A percentile compares a stretch with the other conserved stretches of the same genome.
phyloP scores from a whole-genome alignment of 2,797 vertebrate genomes.

The Netta rufina region DNA sequence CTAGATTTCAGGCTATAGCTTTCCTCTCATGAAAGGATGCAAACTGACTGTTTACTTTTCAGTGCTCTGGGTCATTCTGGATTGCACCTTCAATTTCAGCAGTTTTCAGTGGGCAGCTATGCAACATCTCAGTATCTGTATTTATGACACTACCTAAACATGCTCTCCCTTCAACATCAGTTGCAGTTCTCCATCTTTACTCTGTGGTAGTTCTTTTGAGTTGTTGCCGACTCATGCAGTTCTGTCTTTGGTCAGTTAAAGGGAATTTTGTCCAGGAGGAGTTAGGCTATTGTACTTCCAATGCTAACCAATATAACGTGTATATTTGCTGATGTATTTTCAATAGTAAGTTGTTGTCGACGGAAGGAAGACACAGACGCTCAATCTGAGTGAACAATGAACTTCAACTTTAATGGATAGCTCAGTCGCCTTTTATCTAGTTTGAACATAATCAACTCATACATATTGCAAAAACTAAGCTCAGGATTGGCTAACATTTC shows the following conservation, averaged over 20 bases:
- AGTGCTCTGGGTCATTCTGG: background rate
- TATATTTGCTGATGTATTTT: background rate
- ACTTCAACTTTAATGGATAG: no score
- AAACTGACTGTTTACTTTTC: background rate
- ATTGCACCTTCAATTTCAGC: background rate
- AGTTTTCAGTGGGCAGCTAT: background rate
- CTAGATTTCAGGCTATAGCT: background rate
- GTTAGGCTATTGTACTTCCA: background rate
- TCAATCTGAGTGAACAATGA: no score
- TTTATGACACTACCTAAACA: background rate
- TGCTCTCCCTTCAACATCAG: background rate
- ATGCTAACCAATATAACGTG: background rate
- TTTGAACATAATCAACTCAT: no score
- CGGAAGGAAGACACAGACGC: no score
- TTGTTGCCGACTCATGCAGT: accelerated
- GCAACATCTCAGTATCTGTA: background rate
- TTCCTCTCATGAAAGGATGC: background rate
- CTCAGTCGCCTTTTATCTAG: no score
- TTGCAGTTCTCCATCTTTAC: background rate
- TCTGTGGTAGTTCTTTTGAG: background rate
- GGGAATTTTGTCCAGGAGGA: background rate
- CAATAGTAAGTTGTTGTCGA: background rate
- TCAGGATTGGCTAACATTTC: no score
- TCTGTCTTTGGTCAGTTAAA: background rate
- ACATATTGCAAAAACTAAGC: no score